Base-by-base conservation (phyloP, 2,888 invertebrate species). In the Hirtodrosophila duncani region DNA sequence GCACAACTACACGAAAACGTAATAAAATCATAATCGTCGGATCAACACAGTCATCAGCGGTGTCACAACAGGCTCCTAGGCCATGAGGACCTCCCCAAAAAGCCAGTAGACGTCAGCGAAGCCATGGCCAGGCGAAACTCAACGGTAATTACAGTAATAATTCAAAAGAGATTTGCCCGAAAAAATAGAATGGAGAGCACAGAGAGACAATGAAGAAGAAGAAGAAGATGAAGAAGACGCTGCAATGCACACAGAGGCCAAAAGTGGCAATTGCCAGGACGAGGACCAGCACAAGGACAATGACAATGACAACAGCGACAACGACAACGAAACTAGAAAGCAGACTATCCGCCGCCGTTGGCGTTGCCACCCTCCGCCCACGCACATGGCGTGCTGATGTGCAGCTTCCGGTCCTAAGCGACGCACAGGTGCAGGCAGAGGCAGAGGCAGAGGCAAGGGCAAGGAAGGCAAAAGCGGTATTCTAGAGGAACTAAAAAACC, bases 21-120 rank as follows among this genome's bases (percentile, higher is more conserved):
- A 83, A 84, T 84, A 83, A 83, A 84, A 83, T 84, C 83, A 84
- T 83, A 83, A 83, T 83, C 84, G 81, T 79, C 67, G 84, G 84
- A 83, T 83, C 84, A 83, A 83, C 84, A 83, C 78, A 82, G 80
- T 79, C 84, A 83, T 83, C 84, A 83, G 83, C 83, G 79, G 70
- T 75, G 78, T 71, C 79, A 79, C 77, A 83, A 67, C 67, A 72
- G 68, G 42, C 42, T 42, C 39, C 13, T 10, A 18, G 33, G 33
- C 33, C 7, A 49, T 49, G 33, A 34, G 34, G 34, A 49, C 49
- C 48, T 48, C 27, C 24, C 43, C 36, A 49, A 42, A 36, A 31
- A 44, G 21, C 16, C 43, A 44, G 34, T 17, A 29, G 26, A 31
- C 31, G 34, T 23, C 53, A 34, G 36, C 49, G 39, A 48, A 58